Evolutionary conservation across 2,888 invertebrate species (phyloP), one percentile per base, ranked within the genome.

Genomic region (Eilema griseolum): DNA sequence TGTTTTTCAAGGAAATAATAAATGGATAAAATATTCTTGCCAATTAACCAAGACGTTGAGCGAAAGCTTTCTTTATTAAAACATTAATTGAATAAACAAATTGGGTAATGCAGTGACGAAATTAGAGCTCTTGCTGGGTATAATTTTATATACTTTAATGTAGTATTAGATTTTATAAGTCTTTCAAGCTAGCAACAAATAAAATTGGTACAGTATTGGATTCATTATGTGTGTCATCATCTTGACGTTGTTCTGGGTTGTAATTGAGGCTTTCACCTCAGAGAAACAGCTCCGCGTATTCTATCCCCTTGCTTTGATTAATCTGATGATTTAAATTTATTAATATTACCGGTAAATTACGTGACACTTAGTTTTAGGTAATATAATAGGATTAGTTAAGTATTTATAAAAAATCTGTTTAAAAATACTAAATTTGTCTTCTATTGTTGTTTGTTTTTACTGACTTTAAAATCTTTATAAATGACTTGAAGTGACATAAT

Each of bases 1-100:
- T 52, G 67, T 70, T 76, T 76, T 76, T 76, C 66, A 57, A 57
- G 20, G 56, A 70, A 72, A 70, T 73, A 68, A 71, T 61, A 61
- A 74, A 76, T 67, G 20, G 28, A 61, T 71, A 63, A 74, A 73
- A 82, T 73, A 68, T 79, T 69, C 69, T 60, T n/a, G 28, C 59
- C 77, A 72, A 74, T 74, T 71, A 72, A 71, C 20, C 12, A 10
- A 62, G 57, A 24, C 20, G 20, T 31, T 26, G 65, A 57, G 56
- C 24, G 46, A 52, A 72, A 64, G 57, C 63, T 66, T 64, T 70
- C 68, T 70, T 12, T 65, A 68, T 69, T 61, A 72, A 67, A 66
- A 28, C 63, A 59, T 69, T 67, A 61, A 31, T 41, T 46, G n/a
- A 46, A 56, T 62, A 57, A 62, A 28, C 24, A 52, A 67, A 57